Evolutionary conservation across 64 coral and sea anemone genomes (phyloP), one percentile per base, ranked within the genome.

Genomic region (Catalaphyllia jardinei): DNA sequence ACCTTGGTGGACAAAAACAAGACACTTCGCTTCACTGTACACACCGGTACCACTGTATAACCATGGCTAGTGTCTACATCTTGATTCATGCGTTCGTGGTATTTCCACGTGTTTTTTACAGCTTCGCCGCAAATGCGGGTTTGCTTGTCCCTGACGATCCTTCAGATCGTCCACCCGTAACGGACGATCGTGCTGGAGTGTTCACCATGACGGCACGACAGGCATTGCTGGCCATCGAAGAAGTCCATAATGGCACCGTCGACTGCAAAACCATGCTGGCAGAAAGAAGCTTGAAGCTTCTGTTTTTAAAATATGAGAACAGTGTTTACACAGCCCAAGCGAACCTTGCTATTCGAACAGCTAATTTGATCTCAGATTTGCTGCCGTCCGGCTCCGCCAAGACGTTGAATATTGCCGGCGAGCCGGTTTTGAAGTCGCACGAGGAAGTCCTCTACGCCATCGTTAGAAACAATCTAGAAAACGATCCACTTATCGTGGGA

Each of bases 221-320:
- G 61, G 95, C 95, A 24, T 72, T 97, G 12, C 75, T 86, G 51
- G 93, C 89, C 46, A 93, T 97, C 46, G 95, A 88, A 52, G 74
- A 94, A 80, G 87, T 97, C n/a, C 88, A 90, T 33, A 86, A 73
- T 60, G 91, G 90, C 55, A 88, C 80, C 31, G 80, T 88, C 10
- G 92, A 97, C 59, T 97, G 95, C 67, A 78, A 88, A 51, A 61
- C 79, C 54, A 91, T 97, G 92, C 87, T 96, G 8, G 94, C 90
- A 11, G 85, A 65, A 4, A 80, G 95, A 90, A 86, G 78, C 76
- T 31, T 97, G 17, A 91, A 97, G n/a, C 72, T 97, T 55, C 79
- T 97, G 19, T 72, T 62, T 57, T 91, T 97, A 59, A 89, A 90
- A 75, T 97, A 97, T 52, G 80, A 97, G 67, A 93, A 97, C 72